Percentiles rank a stretch among this genome's conserved stretches.
These are phyloP conservation scores for Salticus scenicus DNA, from an alignment of 2,888 invertebrate species.

Conservation along the genomic window DNA sequence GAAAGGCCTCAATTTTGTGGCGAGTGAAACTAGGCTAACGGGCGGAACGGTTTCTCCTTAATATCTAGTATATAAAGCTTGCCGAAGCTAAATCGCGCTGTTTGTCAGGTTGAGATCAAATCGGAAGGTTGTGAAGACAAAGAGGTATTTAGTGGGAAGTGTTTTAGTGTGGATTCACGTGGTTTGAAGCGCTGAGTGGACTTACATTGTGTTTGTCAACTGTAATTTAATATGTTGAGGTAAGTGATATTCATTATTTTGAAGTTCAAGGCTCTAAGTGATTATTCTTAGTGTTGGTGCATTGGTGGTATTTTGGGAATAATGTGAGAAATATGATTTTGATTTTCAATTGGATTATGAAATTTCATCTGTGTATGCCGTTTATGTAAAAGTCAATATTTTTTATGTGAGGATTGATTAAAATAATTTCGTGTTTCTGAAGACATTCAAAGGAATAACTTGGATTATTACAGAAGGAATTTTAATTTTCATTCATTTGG, in stretches of 20 bases:
- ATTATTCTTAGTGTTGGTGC: too few species aligned
- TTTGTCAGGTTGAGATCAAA: conserved; percentile 47
- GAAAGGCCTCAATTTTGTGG: conserved; percentile 35
- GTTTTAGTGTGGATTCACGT: conserved; percentile 40
- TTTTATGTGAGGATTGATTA: too few species aligned
- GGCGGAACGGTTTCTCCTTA: conserved; percentile 40
- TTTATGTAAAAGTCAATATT: too few species aligned
- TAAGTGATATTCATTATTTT: background rate
- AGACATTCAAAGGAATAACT: too few species aligned
- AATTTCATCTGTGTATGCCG: too few species aligned
- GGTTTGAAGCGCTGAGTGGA: background rate
- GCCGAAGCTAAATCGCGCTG: conserved; percentile 40
- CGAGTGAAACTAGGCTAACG: conserved; percentile 54
- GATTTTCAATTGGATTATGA: too few species aligned
- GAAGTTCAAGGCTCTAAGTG: background rate
- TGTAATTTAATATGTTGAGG: conserved; percentile 25
- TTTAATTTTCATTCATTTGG: too few species aligned
- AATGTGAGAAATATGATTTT: too few species aligned
- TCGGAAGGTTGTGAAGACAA: conserved; percentile 12
- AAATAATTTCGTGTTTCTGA: too few species aligned
- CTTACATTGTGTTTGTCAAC: background rate
- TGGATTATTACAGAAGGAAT: too few species aligned
- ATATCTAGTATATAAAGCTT: conserved; percentile 60
- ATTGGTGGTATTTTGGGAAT: too few species aligned
- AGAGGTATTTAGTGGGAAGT: conserved; percentile 1